These are phyloP conservation scores for Lathronympha strigana DNA, from an alignment of 2,888 invertebrate species.

Conservation along the genomic window DNA sequence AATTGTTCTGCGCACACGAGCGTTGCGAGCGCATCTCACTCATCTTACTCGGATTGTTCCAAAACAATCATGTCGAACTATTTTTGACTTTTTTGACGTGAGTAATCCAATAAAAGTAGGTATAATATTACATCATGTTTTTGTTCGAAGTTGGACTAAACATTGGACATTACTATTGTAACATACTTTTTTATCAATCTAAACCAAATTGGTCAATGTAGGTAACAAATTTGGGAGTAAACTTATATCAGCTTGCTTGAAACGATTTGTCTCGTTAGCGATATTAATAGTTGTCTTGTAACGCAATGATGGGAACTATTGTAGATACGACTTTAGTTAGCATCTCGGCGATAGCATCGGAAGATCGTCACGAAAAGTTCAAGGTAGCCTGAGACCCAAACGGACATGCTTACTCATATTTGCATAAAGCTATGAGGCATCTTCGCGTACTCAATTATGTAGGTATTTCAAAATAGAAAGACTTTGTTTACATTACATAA, in stretches of 20 bases:
- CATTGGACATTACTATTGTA: too few relatives aligned
- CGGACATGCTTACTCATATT: slow-evolving; percentile 24
- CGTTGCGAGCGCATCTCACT: too few relatives aligned
- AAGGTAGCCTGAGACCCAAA: slow-evolving; percentile 44
- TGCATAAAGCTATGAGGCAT: slow-evolving; percentile 20
- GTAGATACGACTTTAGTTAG: slow-evolving; percentile 2
- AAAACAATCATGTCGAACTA: too few relatives aligned
- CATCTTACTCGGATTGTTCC: too few relatives aligned
- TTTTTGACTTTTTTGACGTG: too few relatives aligned
- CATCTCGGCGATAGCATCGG: slow-evolving; percentile 8
- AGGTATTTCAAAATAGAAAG: too few relatives aligned
- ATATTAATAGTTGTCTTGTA: neutral
- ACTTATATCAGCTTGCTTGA: neutral
- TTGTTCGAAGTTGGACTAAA: too few relatives aligned
- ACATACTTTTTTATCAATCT: too few relatives aligned
- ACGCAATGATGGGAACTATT: neutral
- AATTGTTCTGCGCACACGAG: too few relatives aligned
- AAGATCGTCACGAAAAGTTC: slow-evolving; percentile 49
- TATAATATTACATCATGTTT: too few relatives aligned
- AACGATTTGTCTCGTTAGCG: neutral
- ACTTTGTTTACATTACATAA: too few relatives aligned
- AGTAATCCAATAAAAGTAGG: too few relatives aligned
- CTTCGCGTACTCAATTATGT: neutral
- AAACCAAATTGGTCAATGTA: neutral
- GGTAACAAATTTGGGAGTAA: neutral